Conservation (phyloP, 2,797 vertebrate species). For the Myotis daubentonii region DNA sequence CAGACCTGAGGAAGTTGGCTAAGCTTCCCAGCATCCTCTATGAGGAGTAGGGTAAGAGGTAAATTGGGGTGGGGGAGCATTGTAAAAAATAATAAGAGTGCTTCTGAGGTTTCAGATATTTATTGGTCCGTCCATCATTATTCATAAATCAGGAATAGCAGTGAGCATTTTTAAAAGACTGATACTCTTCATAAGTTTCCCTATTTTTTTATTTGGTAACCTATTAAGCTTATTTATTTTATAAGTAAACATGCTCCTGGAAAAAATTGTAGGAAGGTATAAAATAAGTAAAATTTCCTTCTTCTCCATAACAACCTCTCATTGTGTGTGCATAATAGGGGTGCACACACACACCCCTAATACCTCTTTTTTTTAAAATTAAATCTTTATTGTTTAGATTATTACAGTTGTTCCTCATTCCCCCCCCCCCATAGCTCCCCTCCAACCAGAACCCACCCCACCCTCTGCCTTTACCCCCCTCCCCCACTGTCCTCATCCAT, state of each 20-base stretch:
- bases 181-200: neutral
- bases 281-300: neutral
- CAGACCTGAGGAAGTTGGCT: neutral
- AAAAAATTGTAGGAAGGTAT: neutral
- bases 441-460: no score
- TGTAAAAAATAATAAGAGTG: neutral
- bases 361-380: neutral
- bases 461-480: no score
- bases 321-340: neutral
- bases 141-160: neutral
- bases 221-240: neutral
- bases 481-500: no score
- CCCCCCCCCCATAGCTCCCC: no score
- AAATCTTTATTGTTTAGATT: no score
- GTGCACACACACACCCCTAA: neutral
- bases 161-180: constrained; percentile 9
- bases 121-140: neutral
- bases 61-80: accelerated
- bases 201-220: neutral
- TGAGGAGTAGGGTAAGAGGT: neutral
- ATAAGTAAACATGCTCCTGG: neutral
- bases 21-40: neutral
- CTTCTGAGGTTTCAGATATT: neutral
- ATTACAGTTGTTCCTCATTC: no score
- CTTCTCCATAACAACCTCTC: neutral